Evolutionary conservation across 2,113 vertebrate species (phyloP).

Genomic region (Malurus alboscapulatus): DNA sequence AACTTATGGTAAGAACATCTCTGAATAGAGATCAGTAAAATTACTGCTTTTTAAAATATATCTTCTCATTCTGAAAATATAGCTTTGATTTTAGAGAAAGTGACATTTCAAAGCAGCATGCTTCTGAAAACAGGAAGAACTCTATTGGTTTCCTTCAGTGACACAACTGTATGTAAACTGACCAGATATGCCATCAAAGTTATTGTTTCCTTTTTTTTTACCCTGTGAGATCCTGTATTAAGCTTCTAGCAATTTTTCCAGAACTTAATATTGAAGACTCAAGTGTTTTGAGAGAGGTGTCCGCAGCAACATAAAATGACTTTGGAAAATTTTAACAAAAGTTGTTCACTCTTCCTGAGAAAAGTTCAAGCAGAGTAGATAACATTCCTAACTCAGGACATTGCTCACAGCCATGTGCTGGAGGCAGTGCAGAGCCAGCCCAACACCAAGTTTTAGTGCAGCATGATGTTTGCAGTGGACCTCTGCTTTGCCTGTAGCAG

Average conservation of each 20-base stretch:
- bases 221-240: neutral
- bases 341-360: neutral
- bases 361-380: neutral
- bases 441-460: neutral
- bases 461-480: neutral
- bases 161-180: fast-evolving
- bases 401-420: neutral
- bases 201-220: neutral
- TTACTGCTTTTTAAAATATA: neutral
- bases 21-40: neutral
- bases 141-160: neutral
- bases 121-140: neutral
- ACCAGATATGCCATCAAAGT: neutral
- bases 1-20: neutral
- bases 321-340: neutral
- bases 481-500: neutral
- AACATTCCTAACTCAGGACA: neutral
- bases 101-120: neutral
- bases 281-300: neutral
- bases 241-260: neutral
- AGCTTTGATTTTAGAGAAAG: neutral
- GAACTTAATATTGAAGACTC: neutral
- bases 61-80: neutral
- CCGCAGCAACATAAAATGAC: neutral
- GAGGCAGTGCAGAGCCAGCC: neutral